These are phyloP conservation scores for Eilema caniola DNA, from an alignment of 2,888 invertebrate genomes.

Conservation along the genomic window DNA sequence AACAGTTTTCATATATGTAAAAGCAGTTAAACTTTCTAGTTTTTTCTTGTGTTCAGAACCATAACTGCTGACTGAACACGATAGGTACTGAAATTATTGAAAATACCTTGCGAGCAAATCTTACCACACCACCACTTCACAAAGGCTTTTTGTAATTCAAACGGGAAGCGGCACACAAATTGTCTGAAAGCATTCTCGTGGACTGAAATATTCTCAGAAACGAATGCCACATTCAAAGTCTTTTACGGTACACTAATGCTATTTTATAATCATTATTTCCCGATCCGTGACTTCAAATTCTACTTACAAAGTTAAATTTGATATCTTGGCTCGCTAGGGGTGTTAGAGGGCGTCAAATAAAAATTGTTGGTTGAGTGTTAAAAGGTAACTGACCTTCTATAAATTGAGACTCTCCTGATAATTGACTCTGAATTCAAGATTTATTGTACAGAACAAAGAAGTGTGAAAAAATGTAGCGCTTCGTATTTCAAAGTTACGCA, in stretches of 20 bases:
- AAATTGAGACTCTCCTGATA: not conserved
- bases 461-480: not conserved
- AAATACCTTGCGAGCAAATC: not conserved
- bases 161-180: not conserved
- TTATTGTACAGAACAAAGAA: not conserved
- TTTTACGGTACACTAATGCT: conserved; percentile 6
- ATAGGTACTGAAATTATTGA: not conserved
- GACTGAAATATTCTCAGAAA: conserved; percentile 3
- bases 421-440: not conserved
- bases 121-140: not conserved
- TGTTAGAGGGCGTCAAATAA: not conserved
- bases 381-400: not conserved
- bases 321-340: not conserved
- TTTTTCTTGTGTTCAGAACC: no score
- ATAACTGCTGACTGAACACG: not conserved
- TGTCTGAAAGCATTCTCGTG: conserved; percentile 4
- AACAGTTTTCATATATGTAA: not conserved
- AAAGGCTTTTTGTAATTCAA: conserved; percentile 2
- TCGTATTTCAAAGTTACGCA: not conserved
- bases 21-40: no score
- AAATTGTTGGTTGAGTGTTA: not conserved
- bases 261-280: conserved; percentile 3
- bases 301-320: not conserved
- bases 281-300: conserved; percentile 2
- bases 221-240: not conserved